phyloP scores from a whole-genome alignment of 2,113 vertebrate genomes.

The Ondatra zibethicus region DNA sequence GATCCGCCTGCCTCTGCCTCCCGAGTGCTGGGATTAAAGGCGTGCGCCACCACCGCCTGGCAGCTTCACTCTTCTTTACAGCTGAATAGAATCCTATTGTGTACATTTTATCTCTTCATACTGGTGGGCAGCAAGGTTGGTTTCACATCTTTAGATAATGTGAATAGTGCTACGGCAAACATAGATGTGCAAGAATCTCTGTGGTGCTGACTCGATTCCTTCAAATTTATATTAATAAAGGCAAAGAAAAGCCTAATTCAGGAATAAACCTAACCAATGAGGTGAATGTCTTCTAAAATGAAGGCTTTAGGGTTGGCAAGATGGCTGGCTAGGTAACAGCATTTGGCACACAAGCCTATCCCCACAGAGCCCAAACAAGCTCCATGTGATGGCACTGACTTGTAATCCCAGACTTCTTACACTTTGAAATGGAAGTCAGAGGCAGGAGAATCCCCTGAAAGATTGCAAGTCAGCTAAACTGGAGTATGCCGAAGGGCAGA shows the following conservation, averaged over 20 bases:
- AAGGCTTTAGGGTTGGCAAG: neutral
- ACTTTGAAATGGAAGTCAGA: neutral
- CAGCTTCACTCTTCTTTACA: neutral
- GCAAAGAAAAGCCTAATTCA: neutral
- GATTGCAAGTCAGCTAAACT: neutral
- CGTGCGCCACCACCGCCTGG: too few species aligned
- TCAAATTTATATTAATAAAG: too few species aligned
- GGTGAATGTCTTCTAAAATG: neutral
- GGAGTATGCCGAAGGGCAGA: neutral
- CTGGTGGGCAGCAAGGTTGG: neutral
- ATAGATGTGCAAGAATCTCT: neutral
- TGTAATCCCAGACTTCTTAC: neutral
- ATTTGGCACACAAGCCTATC: neutral
- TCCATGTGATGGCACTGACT: too few species aligned
- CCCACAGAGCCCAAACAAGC: neutral
- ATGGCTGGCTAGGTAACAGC: neutral
- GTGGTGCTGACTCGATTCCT: neutral
- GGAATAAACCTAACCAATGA: neutral
- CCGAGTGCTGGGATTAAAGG: too few species aligned
- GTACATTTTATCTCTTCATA: neutral
- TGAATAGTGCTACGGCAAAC: too few species aligned
- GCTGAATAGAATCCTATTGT: neutral
- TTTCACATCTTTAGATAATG: neutral
- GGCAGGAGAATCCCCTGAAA: neutral
- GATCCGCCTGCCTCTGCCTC: too few species aligned